Base-by-base conservation (phyloP, 1,140 invertebrate species). In the Macrobrachium nipponense region DNA sequence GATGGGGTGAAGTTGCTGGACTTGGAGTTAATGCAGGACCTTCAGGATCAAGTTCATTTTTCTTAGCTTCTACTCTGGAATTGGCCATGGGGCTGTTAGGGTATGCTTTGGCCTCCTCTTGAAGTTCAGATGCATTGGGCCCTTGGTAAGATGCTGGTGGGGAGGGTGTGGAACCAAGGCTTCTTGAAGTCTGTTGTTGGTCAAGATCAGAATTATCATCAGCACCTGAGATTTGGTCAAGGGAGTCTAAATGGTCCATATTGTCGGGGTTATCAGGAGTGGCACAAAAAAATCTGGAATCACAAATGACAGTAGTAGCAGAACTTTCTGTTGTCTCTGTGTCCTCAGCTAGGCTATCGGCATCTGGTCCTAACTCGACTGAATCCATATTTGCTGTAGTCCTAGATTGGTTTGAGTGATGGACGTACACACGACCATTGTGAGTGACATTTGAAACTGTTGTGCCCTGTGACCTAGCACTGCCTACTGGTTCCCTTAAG, bases 321-420 rank as follows among this genome's bases (percentile, higher is more conserved):
- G 77, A 79, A 36, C 77, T 79, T 4, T 60, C 77, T 20, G 73
- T 76, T 58, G 73, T 76, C 73, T 76, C 73, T 5, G 59, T 27
- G 77, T 79, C 77, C 61, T 79, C 77, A 15, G 77, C 61, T n/a
- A 79, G 43, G 60, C 77, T 79, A 11, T 79, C 77, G 15, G 77
- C 17, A 10, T 79, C 77, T 36, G 61, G 60, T n/a, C 59, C 77
- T 36, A 79, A 44, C 59, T 79, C 77, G 18, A 43, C 59, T 23
- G 77, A 27, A 18, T 79, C 77, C 77, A 64, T 79, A 14, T 14
- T 61, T 2, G 20, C 51, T 36, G 18, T 18, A 17, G 18, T 18
- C 10, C 59, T 20, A 17, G 51, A 23, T 61, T 62, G 77, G 7
- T 59, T 66, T 23, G 27, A 61, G n/a, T 43, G 15, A 11, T 64